Conservation (phyloP, 1,140 invertebrate species). For the Macrosteles quadrilineatus region DNA sequence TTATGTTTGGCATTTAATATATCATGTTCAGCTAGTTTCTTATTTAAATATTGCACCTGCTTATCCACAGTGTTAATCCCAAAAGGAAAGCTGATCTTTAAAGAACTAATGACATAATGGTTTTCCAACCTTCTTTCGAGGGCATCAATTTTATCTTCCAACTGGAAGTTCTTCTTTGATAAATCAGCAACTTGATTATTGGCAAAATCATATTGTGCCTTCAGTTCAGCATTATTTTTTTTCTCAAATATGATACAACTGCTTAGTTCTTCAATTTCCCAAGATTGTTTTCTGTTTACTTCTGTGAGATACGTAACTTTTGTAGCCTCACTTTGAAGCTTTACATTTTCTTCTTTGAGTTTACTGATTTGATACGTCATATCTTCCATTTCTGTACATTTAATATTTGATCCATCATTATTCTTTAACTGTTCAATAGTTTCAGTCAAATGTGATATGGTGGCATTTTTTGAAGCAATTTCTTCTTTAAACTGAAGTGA, state of each 20-base stretch:
- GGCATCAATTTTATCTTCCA: conserved; percentile 4
- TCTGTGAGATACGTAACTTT: background rate
- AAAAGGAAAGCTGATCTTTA: background rate
- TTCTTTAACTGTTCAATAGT: background rate
- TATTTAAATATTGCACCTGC: background rate
- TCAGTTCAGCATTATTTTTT: background rate
- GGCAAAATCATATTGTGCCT: background rate
- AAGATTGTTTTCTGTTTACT: background rate
- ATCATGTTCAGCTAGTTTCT: background rate
- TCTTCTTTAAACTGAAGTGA: conserved; percentile 15
- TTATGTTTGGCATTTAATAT: background rate
- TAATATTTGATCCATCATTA: background rate
- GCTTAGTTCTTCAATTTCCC: conserved; percentile 12
- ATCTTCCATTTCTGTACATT: too few relatives aligned
- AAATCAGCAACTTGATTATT: background rate
- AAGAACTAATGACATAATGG: background rate
- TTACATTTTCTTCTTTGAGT: background rate
- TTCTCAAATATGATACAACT: background rate
- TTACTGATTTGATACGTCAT: background rate
- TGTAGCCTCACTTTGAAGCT: background rate
- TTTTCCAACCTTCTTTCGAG: background rate
- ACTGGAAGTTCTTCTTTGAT: background rate
- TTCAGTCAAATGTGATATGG: background rate
- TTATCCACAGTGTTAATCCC: background rate
- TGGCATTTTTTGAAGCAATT: background rate